These are phyloP conservation scores for Nezara viridula DNA, from an alignment of 2,888 invertebrate genomes.

Conservation along the genomic window DNA sequence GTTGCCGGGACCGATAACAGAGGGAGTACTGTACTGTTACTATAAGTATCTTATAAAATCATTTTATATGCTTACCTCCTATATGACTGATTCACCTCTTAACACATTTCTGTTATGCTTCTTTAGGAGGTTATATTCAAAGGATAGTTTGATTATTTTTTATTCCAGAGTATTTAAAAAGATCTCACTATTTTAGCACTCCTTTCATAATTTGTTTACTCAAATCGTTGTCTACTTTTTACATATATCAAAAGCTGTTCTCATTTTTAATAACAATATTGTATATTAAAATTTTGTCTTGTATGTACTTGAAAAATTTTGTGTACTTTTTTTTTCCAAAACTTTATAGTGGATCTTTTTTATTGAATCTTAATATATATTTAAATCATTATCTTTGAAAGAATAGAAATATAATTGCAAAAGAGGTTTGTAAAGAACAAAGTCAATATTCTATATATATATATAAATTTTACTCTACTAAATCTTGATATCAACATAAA, in stretches of 20 bases:
- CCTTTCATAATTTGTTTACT: background rate
- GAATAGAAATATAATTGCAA: background rate
- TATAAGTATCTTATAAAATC: background rate
- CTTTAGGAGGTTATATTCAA: background rate
- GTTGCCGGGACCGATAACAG: background rate
- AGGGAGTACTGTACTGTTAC: background rate
- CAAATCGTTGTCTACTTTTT: background rate
- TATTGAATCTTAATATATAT: background rate
- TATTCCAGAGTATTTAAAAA: background rate
- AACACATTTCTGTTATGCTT: background rate
- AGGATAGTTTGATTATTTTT: background rate
- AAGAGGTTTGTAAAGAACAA: background rate
- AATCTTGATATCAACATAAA: background rate
- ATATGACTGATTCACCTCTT: background rate
- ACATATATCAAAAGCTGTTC: background rate
- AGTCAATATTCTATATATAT: background rate
- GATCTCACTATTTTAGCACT: slow-evolving; percentile 23
- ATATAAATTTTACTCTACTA: background rate
- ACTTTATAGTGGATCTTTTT: background rate
- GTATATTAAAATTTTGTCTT: background rate
- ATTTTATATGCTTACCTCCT: background rate
- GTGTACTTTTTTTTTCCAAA: background rate
- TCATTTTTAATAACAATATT: background rate
- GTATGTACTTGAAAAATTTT: background rate
- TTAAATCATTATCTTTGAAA: background rate